Conservation (phyloP, 2,888 invertebrate genomes). For the Calameuta idolon region DNA sequence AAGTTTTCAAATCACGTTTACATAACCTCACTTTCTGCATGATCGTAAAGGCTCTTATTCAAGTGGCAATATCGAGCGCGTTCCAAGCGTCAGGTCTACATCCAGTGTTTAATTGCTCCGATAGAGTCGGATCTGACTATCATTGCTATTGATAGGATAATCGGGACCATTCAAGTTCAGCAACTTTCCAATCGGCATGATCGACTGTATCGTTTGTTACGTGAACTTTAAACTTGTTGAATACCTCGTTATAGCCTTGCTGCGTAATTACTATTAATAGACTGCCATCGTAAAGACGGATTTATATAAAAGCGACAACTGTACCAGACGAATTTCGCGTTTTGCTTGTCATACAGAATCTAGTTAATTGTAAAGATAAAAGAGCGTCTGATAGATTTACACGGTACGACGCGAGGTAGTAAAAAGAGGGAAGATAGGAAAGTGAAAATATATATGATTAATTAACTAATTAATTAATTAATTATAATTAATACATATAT, state of each 20-base stretch:
- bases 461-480: conserved; percentile 10
- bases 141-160: neutral
- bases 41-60: neutral
- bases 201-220: neutral
- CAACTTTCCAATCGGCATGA: neutral
- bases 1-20: neutral
- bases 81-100: neutral
- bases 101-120: neutral
- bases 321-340: neutral
- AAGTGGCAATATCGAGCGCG: neutral
- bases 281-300: neutral
- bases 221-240: neutral
- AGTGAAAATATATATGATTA: conserved; percentile 1
- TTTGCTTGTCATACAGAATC: neutral
- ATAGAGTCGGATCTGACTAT: neutral
- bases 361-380: neutral
- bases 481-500: neutral
- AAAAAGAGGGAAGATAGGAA: neutral
- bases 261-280: neutral
- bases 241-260: neutral
- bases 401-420: neutral
- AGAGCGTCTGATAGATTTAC: neutral
- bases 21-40: neutral
- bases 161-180: neutral
- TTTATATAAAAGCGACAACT: neutral